Evolutionary conservation across 1,140 invertebrate species (phyloP), one percentile per base, ranked within the genome.

Genomic region (Hyles euphorbiae): DNA sequence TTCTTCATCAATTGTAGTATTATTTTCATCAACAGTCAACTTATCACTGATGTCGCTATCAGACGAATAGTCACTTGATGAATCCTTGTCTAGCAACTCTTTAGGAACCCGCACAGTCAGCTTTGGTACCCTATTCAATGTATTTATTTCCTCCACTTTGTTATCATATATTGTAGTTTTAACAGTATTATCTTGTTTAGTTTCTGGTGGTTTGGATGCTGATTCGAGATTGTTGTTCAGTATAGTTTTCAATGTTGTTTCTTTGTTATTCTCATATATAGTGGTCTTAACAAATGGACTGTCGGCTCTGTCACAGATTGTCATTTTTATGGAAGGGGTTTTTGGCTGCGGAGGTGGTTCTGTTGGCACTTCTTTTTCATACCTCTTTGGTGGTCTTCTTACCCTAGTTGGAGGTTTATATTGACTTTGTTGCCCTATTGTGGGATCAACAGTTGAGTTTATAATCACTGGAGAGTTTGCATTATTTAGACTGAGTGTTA

Each of bases 11-110:
- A 60, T 61, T 34, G 58, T 70, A 56, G 56, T 63, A 51, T 70
- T 72, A 55, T 75, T 65, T 53, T 80, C 78, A 73, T 85, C 90
- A 72, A 90, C 83, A 45, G 87, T 90, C 50, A 90, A 68, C 70
- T 91, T 92, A 49, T 92, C 91, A 83, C 91, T 91, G 56, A 87
- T 85, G 80, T 92, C 91, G 85, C 91, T 92, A 60, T 90, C 90
- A 60, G 83, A 90, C 60, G 89, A 88, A 60, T 88, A 83, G 67
- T 90, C 89, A 81, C 81, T 89, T 58, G 89, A 90, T 34, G 89
- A 90, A 68, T 89, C 86, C 70, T 88, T 88, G 56, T 90, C 89
- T 53, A 84, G 67, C 60, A 88, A 81, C 66, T 88, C 81, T 76
- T 90, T 90, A 58, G 87, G 86, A 65, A 90, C 85, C 68, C 87